Evolutionary conservation across 2,888 invertebrate species (phyloP).

Genomic region (Ypsolopha sequella): DNA sequence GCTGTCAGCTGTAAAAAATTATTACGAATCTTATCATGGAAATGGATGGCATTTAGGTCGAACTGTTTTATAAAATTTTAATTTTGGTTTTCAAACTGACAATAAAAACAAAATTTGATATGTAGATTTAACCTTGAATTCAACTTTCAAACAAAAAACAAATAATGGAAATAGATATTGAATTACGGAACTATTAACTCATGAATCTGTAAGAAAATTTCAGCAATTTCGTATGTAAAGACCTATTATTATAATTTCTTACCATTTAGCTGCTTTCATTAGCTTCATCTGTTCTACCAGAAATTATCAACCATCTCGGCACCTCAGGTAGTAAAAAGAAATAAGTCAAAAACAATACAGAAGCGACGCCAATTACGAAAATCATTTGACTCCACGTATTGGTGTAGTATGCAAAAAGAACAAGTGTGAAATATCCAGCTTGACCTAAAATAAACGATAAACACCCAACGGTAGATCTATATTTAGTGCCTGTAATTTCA

Average conservation of each 20-base stretch:
- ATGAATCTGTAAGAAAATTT: too few relatives aligned
- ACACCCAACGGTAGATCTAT: conserved; percentile 39
- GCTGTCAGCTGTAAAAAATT: too few relatives aligned
- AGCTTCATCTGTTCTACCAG: conserved; percentile 24
- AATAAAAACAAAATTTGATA: too few relatives aligned
- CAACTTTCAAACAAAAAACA: too few relatives aligned
- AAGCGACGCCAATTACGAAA: conserved; percentile 19
- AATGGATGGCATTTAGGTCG: too few relatives aligned
- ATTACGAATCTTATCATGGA: too few relatives aligned
- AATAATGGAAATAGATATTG: too few relatives aligned
- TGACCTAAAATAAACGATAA: conserved; percentile 24
- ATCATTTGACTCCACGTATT: conserved; percentile 28
- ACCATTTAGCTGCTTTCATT: conserved; percentile 34
- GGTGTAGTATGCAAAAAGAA: conserved; percentile 28
- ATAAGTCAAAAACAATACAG: conserved; percentile 20
- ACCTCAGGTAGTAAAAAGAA: conserved; percentile 34
- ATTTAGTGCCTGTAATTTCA: conserved; percentile 67
- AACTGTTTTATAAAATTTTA: too few relatives aligned
- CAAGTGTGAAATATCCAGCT: conserved; percentile 20
- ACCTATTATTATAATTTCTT: conserved; percentile 8
- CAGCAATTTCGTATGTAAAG: too few relatives aligned
- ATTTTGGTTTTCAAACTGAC: too few relatives aligned
- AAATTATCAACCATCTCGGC: conserved; percentile 40
- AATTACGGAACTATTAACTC: too few relatives aligned
- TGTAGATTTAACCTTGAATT: too few relatives aligned